Evolutionary conservation across 1,140 invertebrate genomes (phyloP).

Genomic region (Parapsyche elsis): DNA sequence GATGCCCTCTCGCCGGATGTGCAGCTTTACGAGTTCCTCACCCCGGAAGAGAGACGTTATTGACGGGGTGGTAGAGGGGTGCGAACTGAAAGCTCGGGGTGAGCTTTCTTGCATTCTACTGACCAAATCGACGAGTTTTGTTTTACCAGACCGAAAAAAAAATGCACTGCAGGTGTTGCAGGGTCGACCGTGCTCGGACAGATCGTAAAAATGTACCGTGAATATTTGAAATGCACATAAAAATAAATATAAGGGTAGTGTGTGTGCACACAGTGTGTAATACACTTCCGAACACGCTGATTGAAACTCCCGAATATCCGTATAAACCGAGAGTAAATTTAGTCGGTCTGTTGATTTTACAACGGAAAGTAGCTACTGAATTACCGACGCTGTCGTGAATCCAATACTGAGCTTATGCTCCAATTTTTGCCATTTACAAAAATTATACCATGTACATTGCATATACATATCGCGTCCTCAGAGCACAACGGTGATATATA

Average conservation of each 20-base stretch:
- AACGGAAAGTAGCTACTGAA: too few species aligned
- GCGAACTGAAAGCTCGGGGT: background rate
- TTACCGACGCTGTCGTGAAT: too few species aligned
- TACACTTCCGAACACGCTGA: too few species aligned
- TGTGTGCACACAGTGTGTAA: background rate
- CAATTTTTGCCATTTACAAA: too few species aligned
- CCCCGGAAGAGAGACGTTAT: conserved; percentile 10
- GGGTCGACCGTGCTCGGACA: background rate
- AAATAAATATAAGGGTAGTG: conserved; percentile 2
- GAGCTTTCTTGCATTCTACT: background rate
- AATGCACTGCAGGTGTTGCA: background rate
- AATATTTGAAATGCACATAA: conserved; percentile 33
- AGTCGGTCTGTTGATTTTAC: too few species aligned
- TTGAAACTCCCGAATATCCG: too few species aligned
- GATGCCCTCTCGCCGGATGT: conserved; percentile 46
- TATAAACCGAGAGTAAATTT: too few species aligned
- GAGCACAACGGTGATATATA: too few species aligned
- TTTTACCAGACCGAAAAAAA: background rate
- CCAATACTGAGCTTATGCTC: too few species aligned
- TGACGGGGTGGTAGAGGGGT: conserved; percentile 1
- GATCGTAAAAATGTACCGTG: conserved; percentile 30
- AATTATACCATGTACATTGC: too few species aligned
- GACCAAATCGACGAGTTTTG: background rate
- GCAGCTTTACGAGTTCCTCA: conserved; percentile 48
- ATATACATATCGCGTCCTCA: too few species aligned